These are phyloP conservation scores for Brachionus koreanus DNA, from an alignment of 1,140 invertebrate genomes.

Conservation along the genomic window DNA sequence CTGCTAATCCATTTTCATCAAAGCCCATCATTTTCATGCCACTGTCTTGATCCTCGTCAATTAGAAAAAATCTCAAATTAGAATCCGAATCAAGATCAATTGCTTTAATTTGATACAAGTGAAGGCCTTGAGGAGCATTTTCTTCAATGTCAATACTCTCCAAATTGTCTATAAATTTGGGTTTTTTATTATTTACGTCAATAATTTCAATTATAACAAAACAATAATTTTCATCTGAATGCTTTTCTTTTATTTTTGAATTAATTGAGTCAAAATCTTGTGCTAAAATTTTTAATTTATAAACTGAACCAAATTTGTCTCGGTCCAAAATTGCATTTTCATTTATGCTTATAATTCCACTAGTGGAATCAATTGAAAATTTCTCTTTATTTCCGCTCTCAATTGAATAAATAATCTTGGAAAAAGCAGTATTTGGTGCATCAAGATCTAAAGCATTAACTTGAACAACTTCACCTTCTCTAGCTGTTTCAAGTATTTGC, in stretches of 20 bases:
- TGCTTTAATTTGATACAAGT: slow-evolving; percentile 64
- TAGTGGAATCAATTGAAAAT: slow-evolving; percentile 79
- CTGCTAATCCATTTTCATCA: neutral
- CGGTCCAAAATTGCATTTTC: slow-evolving; percentile 79
- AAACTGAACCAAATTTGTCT: slow-evolving; percentile 69
- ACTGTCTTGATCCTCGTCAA: neutral
- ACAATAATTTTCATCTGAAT: slow-evolving; percentile 52
- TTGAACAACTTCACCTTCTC: slow-evolving; percentile 67
- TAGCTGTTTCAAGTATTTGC: slow-evolving; percentile 74
- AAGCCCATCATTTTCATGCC: neutral
- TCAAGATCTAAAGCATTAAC: slow-evolving; percentile 78
- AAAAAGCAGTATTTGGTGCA: slow-evolving; percentile 74
- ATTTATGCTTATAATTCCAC: slow-evolving; percentile 75
- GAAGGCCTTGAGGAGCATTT: slow-evolving; percentile 67
- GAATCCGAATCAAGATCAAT: slow-evolving; percentile 74
- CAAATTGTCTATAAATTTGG: slow-evolving; percentile 66
- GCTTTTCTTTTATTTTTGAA: slow-evolving; percentile 61
- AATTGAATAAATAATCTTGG: slow-evolving; percentile 78
- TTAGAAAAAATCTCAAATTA: slow-evolving; percentile 59
- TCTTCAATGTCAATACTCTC: slow-evolving; percentile 68
- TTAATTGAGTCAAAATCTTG: slow-evolving; percentile 70
- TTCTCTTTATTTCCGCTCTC: slow-evolving; percentile 80
- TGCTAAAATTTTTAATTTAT: slow-evolving; percentile 64
- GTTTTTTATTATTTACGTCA: slow-evolving; percentile 86
- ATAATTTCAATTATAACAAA: slow-evolving; percentile 77